phyloP scores from a whole-genome alignment of 2,888 invertebrate genomes.

The Ecliptopera silaceata region DNA sequence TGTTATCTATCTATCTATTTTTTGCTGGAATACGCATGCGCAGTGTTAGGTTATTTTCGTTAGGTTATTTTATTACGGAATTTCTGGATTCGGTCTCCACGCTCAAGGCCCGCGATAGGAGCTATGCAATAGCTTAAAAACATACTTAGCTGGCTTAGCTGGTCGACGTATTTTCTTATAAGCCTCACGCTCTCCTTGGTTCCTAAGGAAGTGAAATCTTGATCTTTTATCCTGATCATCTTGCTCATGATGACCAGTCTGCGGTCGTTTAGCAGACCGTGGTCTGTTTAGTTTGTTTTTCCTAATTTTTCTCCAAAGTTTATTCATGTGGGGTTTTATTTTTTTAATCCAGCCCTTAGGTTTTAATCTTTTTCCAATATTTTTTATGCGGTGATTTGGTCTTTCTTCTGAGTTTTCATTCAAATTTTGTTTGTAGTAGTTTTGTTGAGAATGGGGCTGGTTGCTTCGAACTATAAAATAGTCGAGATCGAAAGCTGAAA shows the following conservation, averaged over 20 bases:
- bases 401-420: neutral
- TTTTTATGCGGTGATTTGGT: too few species aligned
- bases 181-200: conserved; percentile 14
- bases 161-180: conserved; percentile 14
- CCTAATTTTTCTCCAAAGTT: neutral
- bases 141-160: neutral
- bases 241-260: too few species aligned
- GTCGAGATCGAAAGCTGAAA: conserved; percentile 19
- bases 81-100: too few species aligned
- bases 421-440: neutral
- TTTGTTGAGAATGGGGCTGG: neutral
- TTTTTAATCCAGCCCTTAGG: too few species aligned
- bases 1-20: too few species aligned
- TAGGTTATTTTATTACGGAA: too few species aligned
- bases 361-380: too few species aligned
- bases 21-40: too few species aligned
- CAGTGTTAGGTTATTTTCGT: too few species aligned
- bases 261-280: too few species aligned
- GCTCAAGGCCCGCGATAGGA: too few species aligned
- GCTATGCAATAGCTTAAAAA: neutral
- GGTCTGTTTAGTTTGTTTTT: neutral
- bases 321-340: too few species aligned
- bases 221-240: neutral
- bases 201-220: conserved; percentile 17
- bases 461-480: conserved; percentile 5